phyloP scores from a whole-genome alignment of 2,113 vertebrate species.

The Neodon shergylaensis region DNA sequence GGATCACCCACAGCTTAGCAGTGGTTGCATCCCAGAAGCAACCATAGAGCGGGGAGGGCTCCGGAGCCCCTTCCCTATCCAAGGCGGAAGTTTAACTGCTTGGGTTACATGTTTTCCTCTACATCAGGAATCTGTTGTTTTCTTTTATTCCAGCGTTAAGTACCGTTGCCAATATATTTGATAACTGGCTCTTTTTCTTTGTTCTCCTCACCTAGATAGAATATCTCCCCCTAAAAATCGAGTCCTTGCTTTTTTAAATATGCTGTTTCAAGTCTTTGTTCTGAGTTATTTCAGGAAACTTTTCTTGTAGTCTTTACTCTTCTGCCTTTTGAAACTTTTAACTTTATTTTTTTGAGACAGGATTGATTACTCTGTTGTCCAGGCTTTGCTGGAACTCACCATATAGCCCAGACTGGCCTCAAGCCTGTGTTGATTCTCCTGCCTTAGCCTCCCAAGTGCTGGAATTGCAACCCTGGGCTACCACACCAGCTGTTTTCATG shows the following conservation, averaged over 20 bases:
- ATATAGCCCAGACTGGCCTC: neutral
- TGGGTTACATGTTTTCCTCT: neutral
- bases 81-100: neutral
- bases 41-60: neutral
- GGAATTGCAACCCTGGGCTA: neutral
- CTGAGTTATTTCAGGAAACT: constrained; percentile 50
- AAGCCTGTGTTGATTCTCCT: neutral
- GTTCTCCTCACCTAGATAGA: constrained; percentile 7
- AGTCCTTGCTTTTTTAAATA: constrained; percentile 36
- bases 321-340: constrained; percentile 22
- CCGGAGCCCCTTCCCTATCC: neutral
- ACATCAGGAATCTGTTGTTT: neutral
- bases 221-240: neutral
- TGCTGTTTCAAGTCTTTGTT: constrained; percentile 35
- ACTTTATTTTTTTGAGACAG: neutral
- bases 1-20: neutral
- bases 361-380: neutral
- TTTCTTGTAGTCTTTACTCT: constrained; percentile 25
- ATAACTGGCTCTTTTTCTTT: constrained; percentile 41
- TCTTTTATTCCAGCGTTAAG: constrained; percentile 31
- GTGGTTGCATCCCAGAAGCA: neutral
- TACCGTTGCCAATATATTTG: neutral
- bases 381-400: neutral
- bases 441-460: neutral
- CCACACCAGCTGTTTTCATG: neutral